Percentiles rank a stretch among this genome's conserved stretches.
phyloP scores from a whole-genome alignment of 2,113 vertebrate genomes.

The Antigone vipio region DNA sequence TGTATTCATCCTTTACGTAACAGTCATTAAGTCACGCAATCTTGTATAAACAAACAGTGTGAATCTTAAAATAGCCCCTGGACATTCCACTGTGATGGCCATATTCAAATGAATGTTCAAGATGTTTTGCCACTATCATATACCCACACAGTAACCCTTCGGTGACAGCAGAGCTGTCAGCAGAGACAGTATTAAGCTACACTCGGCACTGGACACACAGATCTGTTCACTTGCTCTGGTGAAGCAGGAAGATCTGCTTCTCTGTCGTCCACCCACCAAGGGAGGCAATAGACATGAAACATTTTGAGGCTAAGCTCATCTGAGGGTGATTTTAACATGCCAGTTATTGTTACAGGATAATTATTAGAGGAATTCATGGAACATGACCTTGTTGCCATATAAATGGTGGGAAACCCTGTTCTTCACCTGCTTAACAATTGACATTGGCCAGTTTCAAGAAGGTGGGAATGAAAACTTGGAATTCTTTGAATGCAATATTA shows the following conservation, averaged over 20 bases:
- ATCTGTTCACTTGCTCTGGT: neutral
- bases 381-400: neutral
- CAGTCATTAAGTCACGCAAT: conserved; percentile 22
- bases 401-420: neutral
- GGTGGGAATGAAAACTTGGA: neutral
- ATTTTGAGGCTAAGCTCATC: neutral
- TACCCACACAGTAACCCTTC: conserved; percentile 21
- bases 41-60: conserved; percentile 55
- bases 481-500: neutral
- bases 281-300: neutral
- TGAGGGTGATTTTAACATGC: neutral
- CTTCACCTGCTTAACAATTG: neutral
- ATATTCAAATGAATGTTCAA: conserved; percentile 55
- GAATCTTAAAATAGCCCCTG: conserved; percentile 61
- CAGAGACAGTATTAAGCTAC: neutral
- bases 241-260: neutral
- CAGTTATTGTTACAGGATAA: neutral
- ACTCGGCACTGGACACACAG: neutral
- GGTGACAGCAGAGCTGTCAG: neutral
- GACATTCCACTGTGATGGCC: conserved; percentile 30
- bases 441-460: neutral
- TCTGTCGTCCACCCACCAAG: neutral
- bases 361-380: neutral
- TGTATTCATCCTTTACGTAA: conserved; percentile 31
- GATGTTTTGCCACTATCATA: conserved; percentile 35